Percentiles rank a stretch among this genome's conserved stretches.
Conservation (phyloP, 2,888 invertebrate species). For the Parnassius mnemosyne region DNA sequence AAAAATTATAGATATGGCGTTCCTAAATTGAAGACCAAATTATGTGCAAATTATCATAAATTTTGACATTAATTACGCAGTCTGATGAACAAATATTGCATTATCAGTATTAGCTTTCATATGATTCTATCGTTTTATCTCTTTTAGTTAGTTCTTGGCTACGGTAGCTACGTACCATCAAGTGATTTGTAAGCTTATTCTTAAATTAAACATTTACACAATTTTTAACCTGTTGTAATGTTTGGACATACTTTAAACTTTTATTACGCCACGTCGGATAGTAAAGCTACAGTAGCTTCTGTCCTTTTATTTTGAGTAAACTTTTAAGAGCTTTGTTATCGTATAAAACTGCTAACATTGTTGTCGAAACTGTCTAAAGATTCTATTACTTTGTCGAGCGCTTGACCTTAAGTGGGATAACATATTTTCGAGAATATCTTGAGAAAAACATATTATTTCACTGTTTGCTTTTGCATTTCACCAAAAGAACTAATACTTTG, state of each 20-base stretch:
- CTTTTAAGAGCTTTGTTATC: slow-evolving; percentile 6
- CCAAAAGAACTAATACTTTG: no score
- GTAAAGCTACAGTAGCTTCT: slow-evolving; percentile 1
- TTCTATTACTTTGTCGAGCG: not conserved
- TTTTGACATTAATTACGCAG: no score
- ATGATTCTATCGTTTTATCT: no score
- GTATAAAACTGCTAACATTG: slow-evolving; percentile 8
- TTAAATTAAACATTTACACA: no score
- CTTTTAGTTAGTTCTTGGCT: no score
- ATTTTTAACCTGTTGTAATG: no score
- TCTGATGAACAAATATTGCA: no score
- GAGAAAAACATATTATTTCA: not conserved
- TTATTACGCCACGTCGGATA: not conserved
- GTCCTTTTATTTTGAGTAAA: slow-evolving; percentile 1
- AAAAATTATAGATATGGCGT: no score
- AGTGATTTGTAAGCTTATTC: not conserved
- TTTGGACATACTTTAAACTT: slow-evolving; percentile 5
- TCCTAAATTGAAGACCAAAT: no score
- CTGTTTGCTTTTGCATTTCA: no score
- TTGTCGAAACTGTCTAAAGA: not conserved
- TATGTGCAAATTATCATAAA: no score
- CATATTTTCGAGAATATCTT: not conserved
- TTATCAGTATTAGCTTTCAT: no score
- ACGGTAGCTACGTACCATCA: not conserved
- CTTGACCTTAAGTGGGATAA: not conserved